Evolutionary conservation across 2,797 vertebrate genomes (phyloP), one percentile per base, ranked within the genome.

Genomic region (Enteromius trimaculatus): DNA sequence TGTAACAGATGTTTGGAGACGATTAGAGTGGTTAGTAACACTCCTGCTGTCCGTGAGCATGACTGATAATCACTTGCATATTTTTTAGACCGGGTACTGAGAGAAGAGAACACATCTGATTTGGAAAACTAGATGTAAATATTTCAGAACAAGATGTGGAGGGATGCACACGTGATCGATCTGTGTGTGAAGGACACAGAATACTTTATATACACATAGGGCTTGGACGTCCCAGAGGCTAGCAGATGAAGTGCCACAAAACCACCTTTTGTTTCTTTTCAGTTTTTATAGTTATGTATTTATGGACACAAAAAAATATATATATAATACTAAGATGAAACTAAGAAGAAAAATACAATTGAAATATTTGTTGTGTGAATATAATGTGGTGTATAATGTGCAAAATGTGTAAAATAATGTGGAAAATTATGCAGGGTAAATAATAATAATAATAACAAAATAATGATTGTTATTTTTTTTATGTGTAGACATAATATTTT

Each of bases 1-100:
- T 47, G 10, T 44, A 44, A 49, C 37, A 82, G 72, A 82, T 82
- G 72, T 77, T 66, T 75, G 3, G 47, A 77, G 37, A 77, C 0
- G 19, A 77, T 51, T 77, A 64, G 29, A 62, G 62, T 2, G 29
- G 26, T 51, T 51, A 55, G 23, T 19, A 79, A 79, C 68, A 64
- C 39, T 84, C 53, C 53, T 60, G 66, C 47, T 47, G 23, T 51
- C n/a, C 19, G 23, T 17, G 44, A 72, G 11, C 60, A 77, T 19
- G 44, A 26, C 42, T 81, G 69, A 26, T 39, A 64, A 81, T 51
- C 8, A 0, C 55, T 81, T n/a, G 21, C 42, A 62, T 81, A 26
- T 47, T 70, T 70, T 39, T 29, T 8, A 31, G 51, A 80, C 6
- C 6, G 13, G 51, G 49, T 19, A 37, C 69, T n/a, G 37, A 71